phyloP scores from a whole-genome alignment of 2,113 vertebrate species.

The Osmerus mordax region DNA sequence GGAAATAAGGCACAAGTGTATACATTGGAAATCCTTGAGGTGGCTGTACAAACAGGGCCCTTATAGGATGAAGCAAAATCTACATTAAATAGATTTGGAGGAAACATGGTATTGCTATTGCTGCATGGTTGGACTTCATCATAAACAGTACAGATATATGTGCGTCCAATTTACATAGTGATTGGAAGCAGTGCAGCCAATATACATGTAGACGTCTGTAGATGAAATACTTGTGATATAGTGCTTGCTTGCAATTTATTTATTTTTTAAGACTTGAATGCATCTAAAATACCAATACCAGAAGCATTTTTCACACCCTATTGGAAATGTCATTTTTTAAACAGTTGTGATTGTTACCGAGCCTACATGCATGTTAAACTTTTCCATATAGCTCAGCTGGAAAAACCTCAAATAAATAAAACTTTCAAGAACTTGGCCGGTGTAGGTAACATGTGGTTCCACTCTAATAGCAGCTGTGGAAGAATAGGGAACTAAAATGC shows the following conservation, averaged over 20 bases:
- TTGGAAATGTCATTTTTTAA: too few relatives aligned
- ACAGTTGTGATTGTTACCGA: too few relatives aligned
- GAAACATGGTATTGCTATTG: conserved; percentile 44
- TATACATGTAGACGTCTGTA: too few relatives aligned
- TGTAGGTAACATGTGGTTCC: too few relatives aligned
- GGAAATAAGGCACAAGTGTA: conserved; percentile 64
- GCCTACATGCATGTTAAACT: neutral
- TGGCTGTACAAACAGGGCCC: conserved; percentile 38
- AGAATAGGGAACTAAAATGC: conserved; percentile 45
- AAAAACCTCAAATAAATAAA: too few relatives aligned
- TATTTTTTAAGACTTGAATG: neutral
- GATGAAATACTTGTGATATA: neutral
- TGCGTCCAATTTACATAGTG: conserved; percentile 20
- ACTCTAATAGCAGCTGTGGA: neutral
- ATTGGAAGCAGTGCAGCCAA: neutral
- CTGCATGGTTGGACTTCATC: conserved; percentile 60
- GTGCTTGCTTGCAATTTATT: neutral
- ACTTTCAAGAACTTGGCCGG: too few relatives aligned
- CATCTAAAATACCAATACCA: too few relatives aligned
- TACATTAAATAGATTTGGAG: conserved; percentile 58
- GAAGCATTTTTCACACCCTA: too few relatives aligned
- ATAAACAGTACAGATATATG: conserved; percentile 44
- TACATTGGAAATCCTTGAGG: conserved; percentile 47
- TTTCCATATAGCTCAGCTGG: neutral
- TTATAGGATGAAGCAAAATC: conserved; percentile 48